phyloP scores from a whole-genome alignment of 2,888 invertebrate genomes.

The Eupithecia tripunctaria region DNA sequence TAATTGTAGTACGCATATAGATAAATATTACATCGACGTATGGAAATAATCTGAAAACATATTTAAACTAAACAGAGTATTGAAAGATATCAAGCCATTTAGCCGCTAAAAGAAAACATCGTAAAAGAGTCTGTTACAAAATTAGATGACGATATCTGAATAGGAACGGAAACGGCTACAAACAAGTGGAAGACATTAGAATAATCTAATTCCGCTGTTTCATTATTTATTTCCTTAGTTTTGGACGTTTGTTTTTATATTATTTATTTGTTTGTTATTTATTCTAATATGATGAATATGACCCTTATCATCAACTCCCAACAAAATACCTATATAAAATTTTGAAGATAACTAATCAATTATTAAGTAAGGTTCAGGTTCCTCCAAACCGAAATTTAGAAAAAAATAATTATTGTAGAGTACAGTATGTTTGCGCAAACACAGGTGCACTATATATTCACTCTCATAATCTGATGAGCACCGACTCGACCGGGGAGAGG shows the following conservation, averaged over 20 bases:
- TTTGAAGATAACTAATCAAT: too few relatives aligned
- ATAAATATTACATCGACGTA: neutral
- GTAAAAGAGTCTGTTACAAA: slow-evolving; percentile 29
- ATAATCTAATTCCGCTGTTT: slow-evolving; percentile 30
- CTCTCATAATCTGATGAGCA: neutral
- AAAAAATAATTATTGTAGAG: neutral
- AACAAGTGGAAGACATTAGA: slow-evolving; percentile 33
- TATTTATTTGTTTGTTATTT: neutral
- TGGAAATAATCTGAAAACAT: neutral
- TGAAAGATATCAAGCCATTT: slow-evolving; percentile 10
- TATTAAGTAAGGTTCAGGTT: too few relatives aligned
- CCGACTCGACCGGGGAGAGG: neutral
- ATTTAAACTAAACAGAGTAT: neutral
- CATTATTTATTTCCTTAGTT: slow-evolving; percentile 13
- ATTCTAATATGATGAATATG: neutral
- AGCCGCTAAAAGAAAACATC: slow-evolving; percentile 23
- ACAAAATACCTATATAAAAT: too few relatives aligned
- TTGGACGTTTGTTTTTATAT: neutral
- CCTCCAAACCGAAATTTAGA: neutral
- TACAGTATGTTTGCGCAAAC: neutral
- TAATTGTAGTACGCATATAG: too few relatives aligned
- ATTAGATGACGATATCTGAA: slow-evolving; percentile 32
- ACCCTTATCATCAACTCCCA: too few relatives aligned
- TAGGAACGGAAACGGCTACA: slow-evolving; percentile 33
- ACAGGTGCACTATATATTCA: neutral